A percentile compares a stretch with the other conserved stretches of the same genome.
phyloP scores from a whole-genome alignment of 1,140 invertebrate genomes.

The Caenorhabditis latens region DNA sequence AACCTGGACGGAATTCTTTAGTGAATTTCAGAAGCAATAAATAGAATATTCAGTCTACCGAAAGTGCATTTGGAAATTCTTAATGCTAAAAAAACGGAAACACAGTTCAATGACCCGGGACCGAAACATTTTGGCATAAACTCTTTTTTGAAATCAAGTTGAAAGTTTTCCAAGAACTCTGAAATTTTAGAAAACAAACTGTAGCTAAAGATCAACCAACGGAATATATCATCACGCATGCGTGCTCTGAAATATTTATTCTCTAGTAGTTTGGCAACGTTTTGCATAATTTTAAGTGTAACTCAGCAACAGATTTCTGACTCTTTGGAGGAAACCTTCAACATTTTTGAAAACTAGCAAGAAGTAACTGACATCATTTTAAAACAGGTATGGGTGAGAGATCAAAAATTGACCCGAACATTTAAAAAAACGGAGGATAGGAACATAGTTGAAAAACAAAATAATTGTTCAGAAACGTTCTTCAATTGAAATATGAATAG shows the following conservation, averaged over 20 bases:
- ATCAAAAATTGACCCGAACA: no score
- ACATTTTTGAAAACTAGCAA: not conserved
- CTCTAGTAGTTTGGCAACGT: constrained; percentile 13
- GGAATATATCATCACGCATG: not conserved
- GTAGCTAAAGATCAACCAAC: constrained; percentile 25
- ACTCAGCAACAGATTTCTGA: constrained; percentile 42
- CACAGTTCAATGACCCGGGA: constrained; percentile 10
- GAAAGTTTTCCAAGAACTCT: constrained; percentile 1
- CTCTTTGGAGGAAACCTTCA: not conserved
- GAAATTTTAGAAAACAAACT: not conserved
- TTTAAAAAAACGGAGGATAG: no score
- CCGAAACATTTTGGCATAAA: no score
- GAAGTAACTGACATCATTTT: not conserved
- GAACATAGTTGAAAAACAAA: no score
- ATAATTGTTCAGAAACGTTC: no score
- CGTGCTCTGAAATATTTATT: constrained; percentile 20
- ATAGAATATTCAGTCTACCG: not conserved
- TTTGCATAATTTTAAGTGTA: constrained; percentile 47
- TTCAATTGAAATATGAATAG: no score
- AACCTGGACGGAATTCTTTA: not conserved
- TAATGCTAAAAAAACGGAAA: constrained; percentile 27
- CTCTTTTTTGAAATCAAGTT: not conserved
- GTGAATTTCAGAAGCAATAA: not conserved
- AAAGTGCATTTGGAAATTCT: not conserved
- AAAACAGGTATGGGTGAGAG: no score